These are phyloP conservation scores for Zaprionus ghesquierei DNA, from an alignment of 1,140 invertebrate genomes.

Conservation along the genomic window DNA sequence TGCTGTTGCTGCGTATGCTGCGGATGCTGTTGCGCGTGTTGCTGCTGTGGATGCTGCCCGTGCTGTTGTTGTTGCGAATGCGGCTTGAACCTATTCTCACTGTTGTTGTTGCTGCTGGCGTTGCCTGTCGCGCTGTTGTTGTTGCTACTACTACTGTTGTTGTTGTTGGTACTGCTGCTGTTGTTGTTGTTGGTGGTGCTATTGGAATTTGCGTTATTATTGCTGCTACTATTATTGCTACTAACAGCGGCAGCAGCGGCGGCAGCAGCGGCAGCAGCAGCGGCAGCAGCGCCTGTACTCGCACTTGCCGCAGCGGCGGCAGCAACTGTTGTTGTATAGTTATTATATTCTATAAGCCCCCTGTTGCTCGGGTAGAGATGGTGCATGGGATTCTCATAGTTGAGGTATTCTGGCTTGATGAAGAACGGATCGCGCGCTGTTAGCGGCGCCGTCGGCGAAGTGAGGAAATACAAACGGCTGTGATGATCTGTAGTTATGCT, in stretches of 20 bases:
- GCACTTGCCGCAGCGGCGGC: conserved; percentile 53
- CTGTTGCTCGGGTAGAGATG: conserved; percentile 75
- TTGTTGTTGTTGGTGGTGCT: conserved; percentile 47
- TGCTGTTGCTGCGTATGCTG: conserved; percentile 39
- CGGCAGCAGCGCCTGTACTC: conserved; percentile 43
- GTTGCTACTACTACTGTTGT: conserved; percentile 31
- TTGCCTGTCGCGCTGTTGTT: conserved; percentile 27
- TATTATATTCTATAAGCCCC: conserved; percentile 77
- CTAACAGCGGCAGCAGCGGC: no score
- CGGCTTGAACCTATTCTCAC: conserved; percentile 57
- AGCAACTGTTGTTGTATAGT: conserved; percentile 64
- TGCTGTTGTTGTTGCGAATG: conserved; percentile 51
- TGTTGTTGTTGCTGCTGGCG: conserved; percentile 35
- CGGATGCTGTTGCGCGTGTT: conserved; percentile 44
- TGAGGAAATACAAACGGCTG: conserved; percentile 80
- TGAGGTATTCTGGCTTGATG: conserved; percentile 81
- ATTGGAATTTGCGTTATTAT: conserved; percentile 21
- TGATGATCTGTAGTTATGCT: conserved; percentile 82
- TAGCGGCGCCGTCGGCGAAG: conserved; percentile 71
- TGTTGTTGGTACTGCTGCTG: conserved; percentile 18
- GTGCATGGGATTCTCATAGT: conserved; percentile 82
- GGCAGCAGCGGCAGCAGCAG: conserved; percentile 40
- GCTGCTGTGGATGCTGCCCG: conserved; percentile 30
- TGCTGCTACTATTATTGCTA: conserved; percentile 3
- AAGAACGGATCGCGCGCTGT: conserved; percentile 74